Evolutionary conservation across 2,113 vertebrate species (phyloP).

Genomic region (Pseudopipra pipra): DNA sequence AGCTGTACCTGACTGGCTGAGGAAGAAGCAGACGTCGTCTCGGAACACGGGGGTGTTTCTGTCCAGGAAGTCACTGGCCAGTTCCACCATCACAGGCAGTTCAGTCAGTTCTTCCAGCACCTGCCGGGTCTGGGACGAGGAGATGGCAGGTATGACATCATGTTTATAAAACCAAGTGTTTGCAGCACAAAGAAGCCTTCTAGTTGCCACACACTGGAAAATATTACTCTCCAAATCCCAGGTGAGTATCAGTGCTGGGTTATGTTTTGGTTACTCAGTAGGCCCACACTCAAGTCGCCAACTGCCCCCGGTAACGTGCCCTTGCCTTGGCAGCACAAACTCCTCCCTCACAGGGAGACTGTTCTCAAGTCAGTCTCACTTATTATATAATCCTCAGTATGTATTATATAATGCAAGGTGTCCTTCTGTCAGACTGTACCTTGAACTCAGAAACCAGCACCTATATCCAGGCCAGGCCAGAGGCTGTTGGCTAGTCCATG

Average conservation of each 20-base stretch:
- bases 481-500: not conserved
- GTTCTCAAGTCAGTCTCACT: not conserved
- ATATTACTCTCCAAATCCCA: not conserved
- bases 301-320: not conserved
- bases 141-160: not conserved
- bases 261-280: not conserved
- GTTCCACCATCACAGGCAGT: constrained; percentile 96
- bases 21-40: constrained; percentile 98
- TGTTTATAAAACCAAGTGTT: not conserved
- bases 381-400: not conserved
- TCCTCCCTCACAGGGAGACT: fast-evolving
- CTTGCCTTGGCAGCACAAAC: not conserved
- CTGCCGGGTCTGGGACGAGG: constrained; percentile 86
- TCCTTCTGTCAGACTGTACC: not conserved
- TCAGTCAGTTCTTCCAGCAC: constrained; percentile 96
- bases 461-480: not conserved
- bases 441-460: not conserved
- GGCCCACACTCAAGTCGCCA: not conserved
- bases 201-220: not conserved
- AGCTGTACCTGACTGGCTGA: constrained; percentile 92
- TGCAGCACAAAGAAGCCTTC: not conserved
- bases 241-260: not conserved
- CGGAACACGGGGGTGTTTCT: constrained; percentile 96
- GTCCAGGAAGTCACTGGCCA: constrained; percentile 97
- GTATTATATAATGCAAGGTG: fast-evolving